Base-by-base conservation (phyloP, 2,888 invertebrate species). In the Tubiluchus corallicola region DNA sequence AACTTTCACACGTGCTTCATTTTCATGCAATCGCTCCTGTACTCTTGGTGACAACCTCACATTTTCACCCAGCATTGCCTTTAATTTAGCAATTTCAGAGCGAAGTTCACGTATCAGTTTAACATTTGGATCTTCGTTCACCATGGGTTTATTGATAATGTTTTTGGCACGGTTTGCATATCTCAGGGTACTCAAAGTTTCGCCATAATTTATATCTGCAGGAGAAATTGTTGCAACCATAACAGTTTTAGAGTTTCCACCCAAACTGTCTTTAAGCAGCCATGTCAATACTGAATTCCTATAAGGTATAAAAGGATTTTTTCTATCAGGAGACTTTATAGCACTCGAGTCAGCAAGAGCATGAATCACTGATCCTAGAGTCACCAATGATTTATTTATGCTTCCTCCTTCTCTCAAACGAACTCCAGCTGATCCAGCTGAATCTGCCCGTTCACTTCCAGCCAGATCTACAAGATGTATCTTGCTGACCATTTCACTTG, bases 121-220 rank as follows among this genome's bases (percentile, higher is more conserved):
- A 42, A 83, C 84, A 65, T 84, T 84, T 17, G 81, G 74, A 66
- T 85, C 85, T 63, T 85, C 84, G 63, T 85, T 85, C 57, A 85
- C 80, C 29, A 82, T 83, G 0, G 84, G 83, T 59, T 83, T 83
- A 64, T 85, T 85, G 61, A 84, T 81, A 52, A 85, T 85, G 61
- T 83, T 83, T 68, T 84, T 84, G 18, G 85, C 85, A 49, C 84
- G 70, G 66, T 85, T 83, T 2, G 85, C 84, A 66, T 85, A 85
- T 4, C 83, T 72, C 42, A 85, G 66, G 0, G 85, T 85, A 44
- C 82, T 82, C 21, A 85, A 64, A 0, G 84, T 84, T 64, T 85
- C 85, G 21, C 79, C 79, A 61, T 83, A 83, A 66, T 85, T 84
- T 58, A 79, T 79, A 64, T 83, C 83, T 3, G 80, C 80, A 0